Base-by-base conservation (phyloP, 2,888 invertebrate species). In the Heliconius aoede region DNA sequence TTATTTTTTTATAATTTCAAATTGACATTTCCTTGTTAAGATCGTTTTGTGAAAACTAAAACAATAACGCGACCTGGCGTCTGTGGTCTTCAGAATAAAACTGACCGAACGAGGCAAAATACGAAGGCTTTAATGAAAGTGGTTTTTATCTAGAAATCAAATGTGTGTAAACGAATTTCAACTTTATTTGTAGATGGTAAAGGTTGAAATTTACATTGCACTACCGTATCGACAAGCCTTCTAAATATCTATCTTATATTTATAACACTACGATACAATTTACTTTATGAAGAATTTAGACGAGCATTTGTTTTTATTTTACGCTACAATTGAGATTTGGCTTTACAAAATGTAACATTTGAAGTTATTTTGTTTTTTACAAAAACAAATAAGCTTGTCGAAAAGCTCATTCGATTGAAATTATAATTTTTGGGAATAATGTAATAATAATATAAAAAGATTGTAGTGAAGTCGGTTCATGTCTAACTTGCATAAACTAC, bases 61-160 rank as follows among this genome's bases (percentile, higher is more conserved):
- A 65, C 40, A 75, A 55, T 65, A 67, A 72, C 74, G 46, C 74
- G 73, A 78, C 78, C 80, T 76, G 79, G 65, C 65, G 77, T 71
- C 76, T 69, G 64, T 68, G 80, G 77, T 74, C 73, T 76, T 74
- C 79, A 74, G 71, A 77, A 64, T 71, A 73, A 78, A 79, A 82
- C 82, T 82, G 80, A 73, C 73, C 64, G 69, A 76, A 71, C 76
- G 69, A 67, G 77, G 62, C 74, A 60, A 26, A 62, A 40, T 8
- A 18, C 26, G 26, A 72, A 78, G 72, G 64, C 69, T 76, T 67
- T 60, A 69, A 74, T 68, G 76, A 76, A 78, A 76, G 74, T 60
- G 64, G 68, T 64, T 68, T 40, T 24, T 62, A 40, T 13, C 51
- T 67, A 28, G 62, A 67, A 32, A 40, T 36, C 24, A 46, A n/a